Evolutionary conservation across 2,888 invertebrate species (phyloP).

Genomic region (Tenthredo amoena): DNA sequence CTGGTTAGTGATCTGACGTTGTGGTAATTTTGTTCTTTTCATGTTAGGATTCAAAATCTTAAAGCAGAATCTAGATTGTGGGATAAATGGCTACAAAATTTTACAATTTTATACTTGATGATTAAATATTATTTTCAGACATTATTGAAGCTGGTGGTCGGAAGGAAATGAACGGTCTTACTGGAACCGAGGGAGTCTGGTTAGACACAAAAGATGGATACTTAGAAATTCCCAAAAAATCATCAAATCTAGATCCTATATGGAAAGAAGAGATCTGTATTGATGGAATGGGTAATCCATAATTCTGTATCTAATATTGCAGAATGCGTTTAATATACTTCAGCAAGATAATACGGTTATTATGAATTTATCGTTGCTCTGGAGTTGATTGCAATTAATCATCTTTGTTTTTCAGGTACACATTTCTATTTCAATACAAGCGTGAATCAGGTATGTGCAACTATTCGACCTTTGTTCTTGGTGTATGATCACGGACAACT

Average conservation of each 20-base stretch:
- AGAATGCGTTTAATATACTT: neutral
- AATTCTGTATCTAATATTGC: constrained; percentile 53
- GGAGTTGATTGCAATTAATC: neutral
- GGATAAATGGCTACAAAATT: too few species aligned
- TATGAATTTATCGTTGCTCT: neutral
- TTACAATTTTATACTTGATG: neutral
- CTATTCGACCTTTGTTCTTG: constrained; percentile 57
- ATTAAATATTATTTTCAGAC: neutral
- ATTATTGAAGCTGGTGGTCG: constrained; percentile 21
- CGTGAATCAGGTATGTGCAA: constrained; percentile 51
- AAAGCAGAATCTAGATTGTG: too few species aligned
- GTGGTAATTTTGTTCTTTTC: neutral
- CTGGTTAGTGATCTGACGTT: constrained; percentile 25
- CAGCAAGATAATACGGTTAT: neutral
- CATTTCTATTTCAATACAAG: constrained; percentile 63
- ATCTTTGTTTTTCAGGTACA: constrained; percentile 13
- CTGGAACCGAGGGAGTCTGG: constrained; percentile 36
- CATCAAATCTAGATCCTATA: neutral
- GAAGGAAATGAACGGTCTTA: neutral
- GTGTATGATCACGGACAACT: constrained; percentile 56
- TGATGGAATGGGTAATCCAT: neutral
- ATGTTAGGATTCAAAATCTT: neutral
- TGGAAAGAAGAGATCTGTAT: constrained; percentile 51
- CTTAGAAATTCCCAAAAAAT: neutral
- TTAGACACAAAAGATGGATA: constrained; percentile 3